These are phyloP conservation scores for Chelonoidis abingdonii DNA, from an alignment of 2,113 vertebrate genomes.

Conservation along the genomic window DNA sequence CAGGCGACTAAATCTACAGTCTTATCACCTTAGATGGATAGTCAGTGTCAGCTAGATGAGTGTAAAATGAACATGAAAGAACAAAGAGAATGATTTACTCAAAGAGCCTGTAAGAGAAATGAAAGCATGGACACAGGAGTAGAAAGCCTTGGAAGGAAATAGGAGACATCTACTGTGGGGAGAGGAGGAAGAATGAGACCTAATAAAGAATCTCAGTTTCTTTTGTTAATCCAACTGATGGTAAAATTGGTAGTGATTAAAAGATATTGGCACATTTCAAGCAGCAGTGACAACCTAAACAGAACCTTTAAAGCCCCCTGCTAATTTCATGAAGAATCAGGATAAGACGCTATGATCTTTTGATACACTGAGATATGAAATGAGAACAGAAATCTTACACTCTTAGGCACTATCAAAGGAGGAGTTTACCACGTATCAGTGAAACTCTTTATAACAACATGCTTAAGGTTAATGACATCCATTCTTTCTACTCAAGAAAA, in stretches of 20 bases:
- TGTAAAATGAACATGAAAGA: not conserved
- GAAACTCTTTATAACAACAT: not conserved
- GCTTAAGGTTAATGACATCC: not conserved
- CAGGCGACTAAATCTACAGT: not conserved
- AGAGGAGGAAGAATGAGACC: accelerated
- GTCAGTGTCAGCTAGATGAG: not conserved
- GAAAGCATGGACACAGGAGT: not conserved
- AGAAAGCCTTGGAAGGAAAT: not conserved
- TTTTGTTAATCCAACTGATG: not conserved
- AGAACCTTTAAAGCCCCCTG: not conserved
- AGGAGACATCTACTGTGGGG: not conserved
- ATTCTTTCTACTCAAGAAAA: not conserved
- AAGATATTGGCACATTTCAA: not conserved
- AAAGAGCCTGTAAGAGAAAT: not conserved
- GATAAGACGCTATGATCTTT: not conserved
- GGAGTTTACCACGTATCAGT: not conserved
- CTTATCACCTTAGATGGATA: not conserved
- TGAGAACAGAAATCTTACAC: not conserved
- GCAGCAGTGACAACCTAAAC: not conserved
- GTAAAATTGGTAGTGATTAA: not conserved
- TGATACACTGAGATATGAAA: not conserved
- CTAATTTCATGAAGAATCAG: not conserved
- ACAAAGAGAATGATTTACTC: not conserved
- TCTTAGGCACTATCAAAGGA: not conserved
- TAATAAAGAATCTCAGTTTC: not conserved